A percentile compares a stretch with the other conserved stretches of the same genome.
phyloP scores from a whole-genome alignment of 2,888 invertebrate species.

The Micoletzkya japonica region DNA sequence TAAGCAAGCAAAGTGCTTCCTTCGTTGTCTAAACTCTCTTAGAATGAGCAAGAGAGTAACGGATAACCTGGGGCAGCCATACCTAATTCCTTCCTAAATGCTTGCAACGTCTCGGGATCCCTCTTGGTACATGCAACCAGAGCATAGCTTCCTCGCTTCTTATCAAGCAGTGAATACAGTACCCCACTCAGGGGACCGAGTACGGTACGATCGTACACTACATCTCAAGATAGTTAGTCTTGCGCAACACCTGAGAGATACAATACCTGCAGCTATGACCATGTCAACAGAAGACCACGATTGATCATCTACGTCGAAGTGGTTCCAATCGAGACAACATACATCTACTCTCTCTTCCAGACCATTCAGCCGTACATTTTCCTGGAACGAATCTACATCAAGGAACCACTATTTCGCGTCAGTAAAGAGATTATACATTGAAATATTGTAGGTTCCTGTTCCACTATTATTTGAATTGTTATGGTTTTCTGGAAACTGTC shows the following conservation, averaged over 20 bases:
- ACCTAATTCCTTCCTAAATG: constrained; percentile 39
- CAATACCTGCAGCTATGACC: constrained; percentile 18
- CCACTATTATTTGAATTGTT: too few relatives aligned
- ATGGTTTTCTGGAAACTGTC: too few relatives aligned
- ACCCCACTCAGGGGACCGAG: constrained; percentile 38
- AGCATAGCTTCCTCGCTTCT: constrained; percentile 12
- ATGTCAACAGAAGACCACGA: background rate
- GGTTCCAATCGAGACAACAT: constrained; percentile 1
- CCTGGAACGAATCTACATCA: too few relatives aligned
- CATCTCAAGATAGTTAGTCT: constrained; percentile 35
- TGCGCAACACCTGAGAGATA: background rate
- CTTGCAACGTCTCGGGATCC: constrained; percentile 37
- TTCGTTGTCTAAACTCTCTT: background rate
- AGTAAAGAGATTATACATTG: too few relatives aligned
- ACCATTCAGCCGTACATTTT: background rate
- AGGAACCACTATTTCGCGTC: too few relatives aligned
- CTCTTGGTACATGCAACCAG: constrained; percentile 43
- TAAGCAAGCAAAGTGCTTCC: background rate
- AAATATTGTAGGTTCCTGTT: too few relatives aligned
- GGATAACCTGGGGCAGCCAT: too few relatives aligned
- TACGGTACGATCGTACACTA: constrained; percentile 43
- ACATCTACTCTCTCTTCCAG: background rate
- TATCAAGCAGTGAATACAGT: constrained; percentile 31
- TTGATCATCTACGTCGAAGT: background rate
- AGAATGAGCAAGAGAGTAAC: too few relatives aligned